phyloP scores from a whole-genome alignment of 2,888 invertebrate genomes.

The Phragmatobia fuliginosa region DNA sequence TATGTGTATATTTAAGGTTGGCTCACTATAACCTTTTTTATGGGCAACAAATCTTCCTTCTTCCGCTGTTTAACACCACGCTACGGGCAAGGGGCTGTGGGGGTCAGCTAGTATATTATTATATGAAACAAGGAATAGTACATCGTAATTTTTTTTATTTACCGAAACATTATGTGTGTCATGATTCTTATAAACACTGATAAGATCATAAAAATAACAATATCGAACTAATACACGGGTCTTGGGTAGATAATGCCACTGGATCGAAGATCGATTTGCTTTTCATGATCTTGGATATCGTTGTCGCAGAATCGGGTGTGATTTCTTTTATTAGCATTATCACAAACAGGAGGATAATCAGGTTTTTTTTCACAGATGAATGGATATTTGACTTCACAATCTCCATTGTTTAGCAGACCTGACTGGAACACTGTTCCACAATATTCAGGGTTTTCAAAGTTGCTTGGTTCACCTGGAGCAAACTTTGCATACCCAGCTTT shows the following conservation, averaged over 20 bases:
- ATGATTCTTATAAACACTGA: too few relatives aligned
- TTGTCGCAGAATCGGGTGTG: neutral
- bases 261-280: neutral
- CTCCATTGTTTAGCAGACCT: slow-evolving; percentile 55
- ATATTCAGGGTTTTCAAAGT: slow-evolving; percentile 50
- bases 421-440: slow-evolving; percentile 57
- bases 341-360: slow-evolving; percentile 21
- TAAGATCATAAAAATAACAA: neutral
- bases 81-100: too few relatives aligned
- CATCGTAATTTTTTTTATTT: too few relatives aligned
- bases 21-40: too few relatives aligned
- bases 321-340: neutral
- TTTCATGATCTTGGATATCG: neutral
- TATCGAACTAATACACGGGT: neutral
- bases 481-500: slow-evolving; percentile 62
- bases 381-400: slow-evolving; percentile 40
- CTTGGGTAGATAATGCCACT: neutral
- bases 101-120: too few relatives aligned
- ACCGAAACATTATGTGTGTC: too few relatives aligned
- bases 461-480: slow-evolving; percentile 55
- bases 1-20: too few relatives aligned
- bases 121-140: too few relatives aligned
- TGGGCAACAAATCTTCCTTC: too few relatives aligned
- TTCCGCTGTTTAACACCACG: too few relatives aligned
- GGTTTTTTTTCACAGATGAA: slow-evolving; percentile 41